phyloP scores from a whole-genome alignment of 2,113 vertebrate genomes.

The Hipposideros armiger region DNA sequence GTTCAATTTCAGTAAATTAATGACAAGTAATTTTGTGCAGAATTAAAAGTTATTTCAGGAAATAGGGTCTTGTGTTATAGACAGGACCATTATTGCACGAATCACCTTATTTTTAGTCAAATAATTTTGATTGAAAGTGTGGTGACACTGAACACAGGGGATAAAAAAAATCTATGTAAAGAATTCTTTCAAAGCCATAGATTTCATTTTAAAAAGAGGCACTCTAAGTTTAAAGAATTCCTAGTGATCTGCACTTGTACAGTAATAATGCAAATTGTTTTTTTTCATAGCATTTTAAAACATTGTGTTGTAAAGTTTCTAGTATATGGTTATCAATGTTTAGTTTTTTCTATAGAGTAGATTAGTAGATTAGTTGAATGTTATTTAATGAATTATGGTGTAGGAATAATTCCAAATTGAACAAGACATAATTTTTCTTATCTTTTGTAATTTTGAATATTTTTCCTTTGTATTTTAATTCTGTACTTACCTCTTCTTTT shows the following conservation, averaged over 20 bases:
- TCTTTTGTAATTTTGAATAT: slow-evolving; percentile 20
- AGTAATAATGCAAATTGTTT: not conserved
- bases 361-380: not conserved
- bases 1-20: slow-evolving; percentile 2
- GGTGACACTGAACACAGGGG: not conserved
- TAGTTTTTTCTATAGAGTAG: not conserved
- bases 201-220: not conserved
- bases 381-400: slow-evolving; percentile 27
- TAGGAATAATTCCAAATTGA: not conserved
- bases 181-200: not conserved
- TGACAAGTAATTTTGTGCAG: not conserved
- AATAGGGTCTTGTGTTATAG: not conserved
- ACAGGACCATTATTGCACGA: not conserved
- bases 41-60: not conserved
- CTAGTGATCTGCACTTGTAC: not conserved
- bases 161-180: not conserved
- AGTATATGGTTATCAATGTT: not conserved
- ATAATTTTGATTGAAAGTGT: not conserved
- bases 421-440: not conserved
- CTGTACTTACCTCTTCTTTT: not conserved
- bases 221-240: not conserved
- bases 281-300: not conserved
- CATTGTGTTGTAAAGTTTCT: not conserved
- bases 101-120: not conserved
- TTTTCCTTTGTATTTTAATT: not conserved